Evolutionary conservation across 1,140 invertebrate species (phyloP).

Genomic region (Plutomurus gul): DNA sequence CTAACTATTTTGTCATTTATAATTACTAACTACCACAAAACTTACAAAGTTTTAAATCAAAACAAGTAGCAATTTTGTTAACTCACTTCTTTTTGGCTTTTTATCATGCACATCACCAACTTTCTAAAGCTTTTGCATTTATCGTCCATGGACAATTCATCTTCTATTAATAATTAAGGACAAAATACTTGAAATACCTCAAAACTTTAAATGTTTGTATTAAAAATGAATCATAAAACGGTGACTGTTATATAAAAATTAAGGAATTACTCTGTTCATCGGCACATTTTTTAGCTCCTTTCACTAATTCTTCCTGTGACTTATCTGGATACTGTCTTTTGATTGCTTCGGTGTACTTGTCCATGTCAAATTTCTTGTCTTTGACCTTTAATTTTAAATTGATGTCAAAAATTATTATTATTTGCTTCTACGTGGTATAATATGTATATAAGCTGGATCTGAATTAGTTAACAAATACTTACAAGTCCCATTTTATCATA

Average conservation of each 20-base stretch:
- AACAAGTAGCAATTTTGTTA: too few relatives aligned
- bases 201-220: too few relatives aligned
- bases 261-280: not conserved
- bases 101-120: not conserved
- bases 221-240: not conserved
- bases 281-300: not conserved
- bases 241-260: not conserved
- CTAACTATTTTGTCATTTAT: too few relatives aligned
- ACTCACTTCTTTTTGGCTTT: not conserved
- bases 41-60: too few relatives aligned
- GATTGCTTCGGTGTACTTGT: not conserved
- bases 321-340: not conserved
- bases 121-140: not conserved
- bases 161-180: not conserved
- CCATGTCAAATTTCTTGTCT: not conserved
- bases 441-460: not conserved
- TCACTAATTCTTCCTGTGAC: not conserved
- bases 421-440: not conserved
- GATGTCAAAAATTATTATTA: not conserved
- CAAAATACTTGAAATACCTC: not conserved
- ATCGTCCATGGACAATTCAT: not conserved
- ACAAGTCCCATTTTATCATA: not conserved
- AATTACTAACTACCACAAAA: too few relatives aligned
- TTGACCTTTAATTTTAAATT: not conserved
- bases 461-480: not conserved